Evolutionary conservation across 2,113 vertebrate species (phyloP), one percentile per base, ranked within the genome.

Genomic region (Ailuropoda melanoleuca): DNA sequence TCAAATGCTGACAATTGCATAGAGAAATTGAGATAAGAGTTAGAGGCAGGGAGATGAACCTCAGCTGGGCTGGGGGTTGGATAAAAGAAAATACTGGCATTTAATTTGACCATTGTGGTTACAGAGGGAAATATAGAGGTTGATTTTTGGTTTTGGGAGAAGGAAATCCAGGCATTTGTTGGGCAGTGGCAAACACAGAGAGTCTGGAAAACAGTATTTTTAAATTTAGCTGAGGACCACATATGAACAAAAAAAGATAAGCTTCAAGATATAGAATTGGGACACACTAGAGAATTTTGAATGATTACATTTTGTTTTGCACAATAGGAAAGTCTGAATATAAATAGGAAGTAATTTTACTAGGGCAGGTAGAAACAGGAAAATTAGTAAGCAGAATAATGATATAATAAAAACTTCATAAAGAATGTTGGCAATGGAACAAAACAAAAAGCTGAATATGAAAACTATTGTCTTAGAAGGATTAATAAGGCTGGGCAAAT

Each of bases 361-460:
- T 39, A 1, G 26, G 18, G 37, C 50, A 94, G 43, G 24, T 75
- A 70, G 81, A 94, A 97, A 84, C 19, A 46, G 37, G 80, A 81
- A 93, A 85, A 95, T 77, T 26, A 91, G 70, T 58, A 62, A 85
- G 15, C 70, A 70, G 31, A 94, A 88, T 74, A 75, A 90, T 81
- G 62, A 88, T 64, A 7, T 43, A 68, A 60, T 39, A 74, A 86
- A 31, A 64, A 91, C 75, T 84, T 92, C 31, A 62, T 24, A 50
- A 48, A 77, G 53, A 29, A 74, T 78, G 15, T 60, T 90, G 31
- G 62, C 56, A 81, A 6, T 39, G 43, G 43, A n/a, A 60, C 60
- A 50, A 74, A 87, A 66, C 15, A 23, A 46, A 95, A 90, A 83
- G 21, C 37, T 77, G 46, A 92, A 37, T 74, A 37, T 81, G 34